A percentile compares a stretch with the other conserved stretches of the same genome.
Conservation (phyloP, 2,797 vertebrate species). For the Alfaro cultratus region DNA sequence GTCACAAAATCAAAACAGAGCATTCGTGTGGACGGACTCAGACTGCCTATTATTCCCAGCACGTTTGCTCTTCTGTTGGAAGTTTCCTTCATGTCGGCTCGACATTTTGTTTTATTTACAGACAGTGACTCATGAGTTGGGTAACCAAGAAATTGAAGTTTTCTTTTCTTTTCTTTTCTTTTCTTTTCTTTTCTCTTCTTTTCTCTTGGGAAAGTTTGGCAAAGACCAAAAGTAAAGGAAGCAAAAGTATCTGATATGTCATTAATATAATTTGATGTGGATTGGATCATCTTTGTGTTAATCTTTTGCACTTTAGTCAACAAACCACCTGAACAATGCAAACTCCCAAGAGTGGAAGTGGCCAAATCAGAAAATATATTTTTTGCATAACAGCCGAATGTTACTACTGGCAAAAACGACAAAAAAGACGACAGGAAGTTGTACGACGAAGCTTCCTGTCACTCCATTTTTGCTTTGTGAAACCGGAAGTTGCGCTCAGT, state of each 20-base stretch:
- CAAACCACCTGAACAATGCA: not conserved
- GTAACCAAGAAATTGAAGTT: not conserved
- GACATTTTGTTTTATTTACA: conserved; percentile 2
- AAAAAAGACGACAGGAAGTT: too few relatives aligned
- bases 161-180: not conserved
- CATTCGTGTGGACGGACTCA: not conserved
- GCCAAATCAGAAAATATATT: not conserved
- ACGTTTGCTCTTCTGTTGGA: not conserved
- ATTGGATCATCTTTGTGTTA: not conserved
- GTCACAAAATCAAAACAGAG: not conserved
- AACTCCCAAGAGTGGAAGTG: not conserved
- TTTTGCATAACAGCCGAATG: too few relatives aligned
- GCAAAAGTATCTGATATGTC: not conserved
- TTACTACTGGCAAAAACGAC: too few relatives aligned
- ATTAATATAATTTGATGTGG: not conserved
- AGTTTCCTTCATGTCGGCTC: not conserved
- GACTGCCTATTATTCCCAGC: not conserved
- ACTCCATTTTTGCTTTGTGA: too few relatives aligned
- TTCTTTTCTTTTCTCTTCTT: not conserved
- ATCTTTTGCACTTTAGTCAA: not conserved
- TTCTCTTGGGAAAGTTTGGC: not conserved
- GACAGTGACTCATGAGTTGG: conserved; percentile 1
- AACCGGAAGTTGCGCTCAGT: too few relatives aligned
- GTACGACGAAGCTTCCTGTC: too few relatives aligned
- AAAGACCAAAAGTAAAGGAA: not conserved